Conservation (phyloP, 2,888 invertebrate genomes). For the Sinodicranocentrus sp. region DNA sequence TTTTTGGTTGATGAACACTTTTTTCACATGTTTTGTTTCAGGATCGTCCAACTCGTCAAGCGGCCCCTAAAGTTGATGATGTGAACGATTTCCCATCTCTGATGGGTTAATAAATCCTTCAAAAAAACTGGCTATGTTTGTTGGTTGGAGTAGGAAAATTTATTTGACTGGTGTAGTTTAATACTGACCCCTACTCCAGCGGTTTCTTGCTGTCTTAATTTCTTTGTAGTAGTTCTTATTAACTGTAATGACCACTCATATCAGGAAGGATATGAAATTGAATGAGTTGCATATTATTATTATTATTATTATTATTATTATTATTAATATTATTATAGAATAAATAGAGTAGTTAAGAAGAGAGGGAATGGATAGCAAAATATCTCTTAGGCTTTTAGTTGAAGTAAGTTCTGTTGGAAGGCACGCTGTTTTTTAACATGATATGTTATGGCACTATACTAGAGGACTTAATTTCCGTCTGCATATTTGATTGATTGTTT, state of each 20-base stretch:
- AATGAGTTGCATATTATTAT: background rate
- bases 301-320: no score
- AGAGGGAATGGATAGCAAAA: background rate
- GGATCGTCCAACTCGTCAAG: constrained; percentile 77
- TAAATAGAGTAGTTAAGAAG: constrained; percentile 18
- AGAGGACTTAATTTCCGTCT: constrained; percentile 23
- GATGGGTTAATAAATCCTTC: constrained; percentile 56
- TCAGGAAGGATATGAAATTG: constrained; percentile 13
- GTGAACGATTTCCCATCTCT: constrained; percentile 97
- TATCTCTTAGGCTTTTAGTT: constrained; percentile 3
- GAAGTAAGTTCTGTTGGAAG: constrained; percentile 49
- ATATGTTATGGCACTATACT: constrained; percentile 8
- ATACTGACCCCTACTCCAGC: constrained; percentile 53
- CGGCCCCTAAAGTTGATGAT: constrained; percentile 92
- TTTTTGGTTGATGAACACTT: no score
- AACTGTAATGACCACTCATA: constrained; percentile 31
- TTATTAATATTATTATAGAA: no score
- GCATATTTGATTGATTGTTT: constrained; percentile 45
- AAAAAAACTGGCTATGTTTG: constrained; percentile 50
- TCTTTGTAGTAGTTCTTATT: constrained; percentile 44
- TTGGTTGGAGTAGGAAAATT: constrained; percentile 48
- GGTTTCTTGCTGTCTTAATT: constrained; percentile 32
- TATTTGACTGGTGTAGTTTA: constrained; percentile 17
- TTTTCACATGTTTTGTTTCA: constrained; percentile 42
- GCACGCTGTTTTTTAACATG: constrained; percentile 62